Conservation (phyloP, 2,797 vertebrate species). For the Masticophis lateralis region DNA sequence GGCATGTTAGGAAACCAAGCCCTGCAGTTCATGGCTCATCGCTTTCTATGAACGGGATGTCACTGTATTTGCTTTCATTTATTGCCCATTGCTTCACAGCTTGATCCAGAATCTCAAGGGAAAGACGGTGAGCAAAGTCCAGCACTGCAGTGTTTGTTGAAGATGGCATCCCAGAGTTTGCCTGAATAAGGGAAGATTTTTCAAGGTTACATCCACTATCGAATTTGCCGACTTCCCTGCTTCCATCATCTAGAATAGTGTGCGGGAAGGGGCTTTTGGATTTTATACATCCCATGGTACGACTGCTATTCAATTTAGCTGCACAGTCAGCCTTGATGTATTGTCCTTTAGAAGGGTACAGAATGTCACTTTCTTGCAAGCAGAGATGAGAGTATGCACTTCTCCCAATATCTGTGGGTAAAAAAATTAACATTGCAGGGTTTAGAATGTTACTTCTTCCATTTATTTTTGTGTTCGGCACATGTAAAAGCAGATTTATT, state of each 20-base stretch:
- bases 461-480: neutral
- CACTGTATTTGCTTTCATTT: constrained; percentile 85
- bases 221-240: constrained; percentile 49
- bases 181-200: constrained; percentile 69
- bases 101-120: constrained; percentile 85
- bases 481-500: neutral
- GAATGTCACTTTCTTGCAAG: constrained; percentile 21
- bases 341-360: neutral
- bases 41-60: constrained; percentile 95
- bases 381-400: constrained; percentile 13
- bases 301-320: constrained; percentile 51
- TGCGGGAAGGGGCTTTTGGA: constrained; percentile 84
- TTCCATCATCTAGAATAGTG: constrained; percentile 63
- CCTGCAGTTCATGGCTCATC: constrained; percentile 79
- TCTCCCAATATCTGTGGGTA: constrained; percentile 64
- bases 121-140: constrained; percentile 88
- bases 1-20: neutral
- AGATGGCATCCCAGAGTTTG: constrained; percentile 46
- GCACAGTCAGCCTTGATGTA: constrained; percentile 41
- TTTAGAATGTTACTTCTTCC: neutral
- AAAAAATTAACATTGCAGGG: neutral
- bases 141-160: constrained; percentile 71
- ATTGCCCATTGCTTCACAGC: constrained; percentile 90
- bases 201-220: constrained; percentile 60
- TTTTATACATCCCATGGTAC: constrained; percentile 94